These are phyloP conservation scores for Thomomys bottae DNA, from an alignment of 2,113 vertebrate species.

Conservation along the genomic window DNA sequence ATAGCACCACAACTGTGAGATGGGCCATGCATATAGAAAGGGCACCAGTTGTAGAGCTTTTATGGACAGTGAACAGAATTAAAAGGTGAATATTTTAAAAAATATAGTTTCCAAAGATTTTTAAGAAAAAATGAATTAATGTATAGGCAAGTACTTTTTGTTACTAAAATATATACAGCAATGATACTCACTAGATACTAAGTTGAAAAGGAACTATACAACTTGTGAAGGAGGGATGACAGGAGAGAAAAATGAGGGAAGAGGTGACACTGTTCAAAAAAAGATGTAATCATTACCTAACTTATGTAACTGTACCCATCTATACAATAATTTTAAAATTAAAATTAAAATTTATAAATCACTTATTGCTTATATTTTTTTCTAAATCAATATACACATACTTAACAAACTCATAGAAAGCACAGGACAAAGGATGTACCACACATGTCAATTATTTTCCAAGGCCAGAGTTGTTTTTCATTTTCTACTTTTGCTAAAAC, in stretches of 20 bases:
- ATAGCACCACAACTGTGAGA: constrained; percentile 36
- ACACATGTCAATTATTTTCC: neutral
- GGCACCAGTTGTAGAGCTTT: neutral
- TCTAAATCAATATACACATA: neutral
- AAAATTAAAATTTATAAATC: neutral
- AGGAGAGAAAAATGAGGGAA: no score
- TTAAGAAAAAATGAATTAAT: neutral
- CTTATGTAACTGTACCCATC: no score
- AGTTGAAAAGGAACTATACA: no score
- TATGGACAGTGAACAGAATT: constrained; percentile 51
- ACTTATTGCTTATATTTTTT: neutral
- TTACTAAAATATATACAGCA: neutral
- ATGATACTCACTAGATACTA: neutral
- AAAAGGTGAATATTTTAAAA: no score
- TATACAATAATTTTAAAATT: no score
- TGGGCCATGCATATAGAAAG: constrained; percentile 37
- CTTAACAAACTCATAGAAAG: neutral
- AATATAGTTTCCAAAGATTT: neutral
- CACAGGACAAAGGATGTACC: neutral
- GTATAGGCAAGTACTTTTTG: neutral
- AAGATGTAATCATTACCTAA: no score
- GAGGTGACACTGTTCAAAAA: no score
- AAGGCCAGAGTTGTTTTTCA: neutral
- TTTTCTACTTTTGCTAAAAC: neutral
- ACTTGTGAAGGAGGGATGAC: no score